A percentile compares a stretch with the other conserved stretches of the same genome.
Evolutionary conservation across 2,113 vertebrate genomes (phyloP).

Genomic region (Odontophorus gujanensis): DNA sequence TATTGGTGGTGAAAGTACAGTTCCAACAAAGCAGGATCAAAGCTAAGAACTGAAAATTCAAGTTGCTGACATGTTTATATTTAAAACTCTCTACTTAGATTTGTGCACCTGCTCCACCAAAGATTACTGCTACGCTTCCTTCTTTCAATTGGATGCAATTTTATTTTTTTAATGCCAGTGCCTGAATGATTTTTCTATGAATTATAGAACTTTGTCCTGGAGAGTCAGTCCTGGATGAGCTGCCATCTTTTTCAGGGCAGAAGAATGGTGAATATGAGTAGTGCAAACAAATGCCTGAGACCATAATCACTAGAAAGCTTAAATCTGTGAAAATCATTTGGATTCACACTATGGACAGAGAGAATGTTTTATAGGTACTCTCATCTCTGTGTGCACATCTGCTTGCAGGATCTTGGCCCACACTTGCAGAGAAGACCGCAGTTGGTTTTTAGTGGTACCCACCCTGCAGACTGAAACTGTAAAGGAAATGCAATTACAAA

Average conservation of each 20-base stretch:
- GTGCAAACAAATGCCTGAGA: neutral
- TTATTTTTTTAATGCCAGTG: neutral
- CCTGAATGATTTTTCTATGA: neutral
- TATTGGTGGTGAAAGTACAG: neutral
- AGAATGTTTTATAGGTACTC: neutral
- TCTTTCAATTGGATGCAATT: neutral
- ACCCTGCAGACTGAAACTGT: neutral
- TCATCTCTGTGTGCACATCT: neutral
- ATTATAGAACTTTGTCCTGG: neutral
- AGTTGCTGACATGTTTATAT: neutral
- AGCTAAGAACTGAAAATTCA: neutral
- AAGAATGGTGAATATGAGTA: neutral
- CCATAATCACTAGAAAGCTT: neutral
- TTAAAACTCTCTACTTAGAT: neutral
- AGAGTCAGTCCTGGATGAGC: neutral
- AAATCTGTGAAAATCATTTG: neutral
- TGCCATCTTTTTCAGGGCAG: neutral
- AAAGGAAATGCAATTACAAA: neutral
- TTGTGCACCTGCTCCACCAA: neutral
- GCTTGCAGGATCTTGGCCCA: neutral
- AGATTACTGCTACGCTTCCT: neutral
- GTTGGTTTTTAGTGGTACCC: neutral
- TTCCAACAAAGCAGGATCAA: conserved; percentile 39
- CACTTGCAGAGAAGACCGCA: neutral
- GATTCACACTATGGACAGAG: neutral